These are phyloP conservation scores for Anthonomus grandis DNA, from an alignment of 1,140 invertebrate species.

Conservation along the genomic window DNA sequence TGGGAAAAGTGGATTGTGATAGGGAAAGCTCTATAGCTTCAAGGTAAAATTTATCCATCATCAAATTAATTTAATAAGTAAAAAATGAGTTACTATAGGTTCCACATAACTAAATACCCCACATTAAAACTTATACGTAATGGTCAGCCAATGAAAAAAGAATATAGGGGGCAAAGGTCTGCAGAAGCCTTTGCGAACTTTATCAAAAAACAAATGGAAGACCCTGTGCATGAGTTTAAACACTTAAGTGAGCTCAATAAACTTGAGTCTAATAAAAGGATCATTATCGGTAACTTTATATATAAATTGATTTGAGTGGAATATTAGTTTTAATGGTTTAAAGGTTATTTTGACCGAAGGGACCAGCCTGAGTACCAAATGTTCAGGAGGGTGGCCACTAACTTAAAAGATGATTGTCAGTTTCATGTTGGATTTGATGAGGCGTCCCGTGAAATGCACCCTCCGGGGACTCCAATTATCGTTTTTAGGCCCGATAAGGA, in stretches of 20 bases:
- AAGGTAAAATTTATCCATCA: no score
- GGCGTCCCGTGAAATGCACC: conserved; percentile 77
- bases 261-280: conserved; percentile 84
- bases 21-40: conserved; percentile 78
- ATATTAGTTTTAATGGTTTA: conserved; percentile 7
- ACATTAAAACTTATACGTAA: conserved; percentile 95
- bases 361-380: conserved; percentile 76
- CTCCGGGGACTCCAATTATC: conserved; percentile 72
- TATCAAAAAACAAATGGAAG: conserved; percentile 86
- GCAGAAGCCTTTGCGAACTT: conserved; percentile 84
- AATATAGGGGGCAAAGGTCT: conserved; percentile 85
- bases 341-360: conserved; percentile 77
- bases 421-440: conserved; percentile 94
- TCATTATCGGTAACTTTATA: conserved; percentile 72
- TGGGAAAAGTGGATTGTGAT: conserved; percentile 98
- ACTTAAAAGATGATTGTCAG: conserved; percentile 90
- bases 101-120: conserved; percentile 97
- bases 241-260: conserved; percentile 71
- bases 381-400: conserved; percentile 78
- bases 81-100: conserved; percentile 56
- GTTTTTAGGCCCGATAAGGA: conserved; percentile 78
- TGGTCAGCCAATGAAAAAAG: conserved; percentile 89
- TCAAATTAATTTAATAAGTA: no score
- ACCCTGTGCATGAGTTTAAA: conserved; percentile 80
- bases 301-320: conserved; percentile 2